Evolutionary conservation across 2,797 vertebrate genomes (phyloP).

Genomic region (Diglossa cyanea): DNA sequence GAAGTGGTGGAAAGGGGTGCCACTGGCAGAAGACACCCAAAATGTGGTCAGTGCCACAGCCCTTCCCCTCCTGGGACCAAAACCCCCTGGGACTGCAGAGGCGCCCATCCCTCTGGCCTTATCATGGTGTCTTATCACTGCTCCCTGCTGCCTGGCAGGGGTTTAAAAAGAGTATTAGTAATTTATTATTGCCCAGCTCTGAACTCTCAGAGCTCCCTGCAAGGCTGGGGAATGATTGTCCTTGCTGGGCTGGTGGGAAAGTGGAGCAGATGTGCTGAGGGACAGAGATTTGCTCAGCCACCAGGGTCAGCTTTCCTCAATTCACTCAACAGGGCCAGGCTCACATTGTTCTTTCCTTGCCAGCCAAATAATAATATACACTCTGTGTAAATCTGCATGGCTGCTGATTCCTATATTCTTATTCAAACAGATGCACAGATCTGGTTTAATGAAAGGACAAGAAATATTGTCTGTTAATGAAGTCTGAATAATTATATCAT

Average conservation of each 20-base stretch:
- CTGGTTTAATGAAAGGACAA: background rate
- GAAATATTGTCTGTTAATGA: slow-evolving; percentile 25
- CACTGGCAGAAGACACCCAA: background rate
- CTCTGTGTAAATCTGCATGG: background rate
- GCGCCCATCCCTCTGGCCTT: background rate
- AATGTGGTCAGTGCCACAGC: background rate
- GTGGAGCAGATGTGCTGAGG: background rate
- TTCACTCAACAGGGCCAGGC: background rate
- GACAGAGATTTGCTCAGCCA: background rate
- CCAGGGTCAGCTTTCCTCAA: background rate
- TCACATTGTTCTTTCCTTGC: background rate
- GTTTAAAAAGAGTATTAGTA: background rate
- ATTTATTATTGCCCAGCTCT: background rate
- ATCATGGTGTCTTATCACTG: background rate
- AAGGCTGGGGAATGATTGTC: background rate
- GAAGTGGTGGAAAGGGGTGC: background rate
- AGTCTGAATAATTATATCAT: slow-evolving; percentile 18
- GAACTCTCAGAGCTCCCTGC: background rate
- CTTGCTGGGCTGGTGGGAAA: background rate
- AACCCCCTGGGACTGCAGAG: background rate
- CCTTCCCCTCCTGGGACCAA: background rate
- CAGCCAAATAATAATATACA: too few species aligned
- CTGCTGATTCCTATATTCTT: background rate
- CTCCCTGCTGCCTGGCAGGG: background rate
- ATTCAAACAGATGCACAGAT: background rate